Base-by-base conservation (phyloP, 1,140 invertebrate species). In the Micrasema minimum region DNA sequence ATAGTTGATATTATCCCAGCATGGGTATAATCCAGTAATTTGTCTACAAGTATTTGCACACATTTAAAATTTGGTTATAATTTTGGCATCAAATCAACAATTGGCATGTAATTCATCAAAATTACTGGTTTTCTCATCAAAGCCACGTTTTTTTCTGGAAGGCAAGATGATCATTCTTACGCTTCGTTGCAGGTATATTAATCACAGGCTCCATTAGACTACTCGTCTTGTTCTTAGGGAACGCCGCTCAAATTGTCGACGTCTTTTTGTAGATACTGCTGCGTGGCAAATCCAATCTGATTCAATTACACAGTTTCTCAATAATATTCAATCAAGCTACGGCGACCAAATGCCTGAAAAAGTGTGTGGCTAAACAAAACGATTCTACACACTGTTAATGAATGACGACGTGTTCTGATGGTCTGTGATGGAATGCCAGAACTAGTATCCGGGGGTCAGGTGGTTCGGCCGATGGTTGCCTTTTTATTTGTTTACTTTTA, bases 241-340 rank as follows among this genome's bases (percentile, higher is more conserved):
- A 26, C 37, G 6, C 35, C 55, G 55, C 35, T 22, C 55, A 11
- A 14, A 59, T 2, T 45, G 22, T 10, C 7, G 37, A 23, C 37
- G 18, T 11, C 37, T 48, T 66, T 65, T 65, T 53, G 48, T 68
- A 41, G 31, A 16, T 65, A 45, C 45, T 37, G 37, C n/a, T 46
- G 51, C 69, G 72, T 68, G 26, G 31, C 72, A 51, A 69, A 74
- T 71, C 23, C 68, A 45, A 71, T 74, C 69, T 48, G 59, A 74
- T 74, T 74, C 68, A 74, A 74, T 74, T 71, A 71, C 65, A 71
- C 68, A 71, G 68, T 70, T 65, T 69, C 37, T 67, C 57, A 69
- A 61, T 43, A 22, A 41, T 53, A 53, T 51, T 51, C 38, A 69
- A 59, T 53, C 22, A 9, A 31, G 11, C 14, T 3, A 26, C 1